These are phyloP conservation scores for Drosophila setosimentum DNA, from an alignment of 2,888 invertebrate genomes.

Conservation along the genomic window DNA sequence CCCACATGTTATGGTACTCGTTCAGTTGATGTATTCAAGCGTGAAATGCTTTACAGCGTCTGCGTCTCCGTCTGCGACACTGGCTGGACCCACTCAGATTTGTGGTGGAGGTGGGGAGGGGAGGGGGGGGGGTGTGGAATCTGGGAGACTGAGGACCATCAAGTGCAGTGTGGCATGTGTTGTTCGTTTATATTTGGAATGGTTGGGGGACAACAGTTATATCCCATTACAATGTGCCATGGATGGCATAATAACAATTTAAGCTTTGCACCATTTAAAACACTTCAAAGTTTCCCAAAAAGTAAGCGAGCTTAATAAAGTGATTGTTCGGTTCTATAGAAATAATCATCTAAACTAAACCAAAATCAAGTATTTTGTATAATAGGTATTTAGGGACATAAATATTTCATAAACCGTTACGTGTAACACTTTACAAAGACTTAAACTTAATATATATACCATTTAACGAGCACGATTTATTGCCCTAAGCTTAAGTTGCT, in stretches of 20 bases:
- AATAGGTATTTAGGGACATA: not conserved
- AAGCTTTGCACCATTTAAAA: conserved; percentile 31
- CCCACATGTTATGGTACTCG: conserved; percentile 42
- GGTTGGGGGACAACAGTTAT: conserved; percentile 27
- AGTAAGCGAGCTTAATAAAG: conserved; percentile 12
- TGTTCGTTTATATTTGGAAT: conserved; percentile 7
- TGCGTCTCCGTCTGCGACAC: conserved; percentile 45
- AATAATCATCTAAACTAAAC: not conserved
- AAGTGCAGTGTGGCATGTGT: conserved; percentile 59
- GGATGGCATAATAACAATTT: conserved; percentile 56
- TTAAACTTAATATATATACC: conserved; percentile 10
- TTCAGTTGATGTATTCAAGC: conserved; percentile 72
- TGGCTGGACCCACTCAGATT: conserved; percentile 20
- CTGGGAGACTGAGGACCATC: conserved; percentile 27
- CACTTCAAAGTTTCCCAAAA: conserved; percentile 34
- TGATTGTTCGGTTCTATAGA: conserved; percentile 2
- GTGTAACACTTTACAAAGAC: conserved; percentile 5
- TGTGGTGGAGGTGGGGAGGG: not conserved
- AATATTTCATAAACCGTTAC: conserved; percentile 9
- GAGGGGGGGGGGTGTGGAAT: not conserved
- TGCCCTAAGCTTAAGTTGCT: conserved; percentile 2
- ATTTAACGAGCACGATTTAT: conserved; percentile 16
- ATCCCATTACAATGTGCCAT: conserved; percentile 45
- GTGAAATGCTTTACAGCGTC: conserved; percentile 72
- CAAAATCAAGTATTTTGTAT: not conserved